Evolutionary conservation across 1,140 invertebrate genomes (phyloP).

Genomic region (Cepaea nemoralis): DNA sequence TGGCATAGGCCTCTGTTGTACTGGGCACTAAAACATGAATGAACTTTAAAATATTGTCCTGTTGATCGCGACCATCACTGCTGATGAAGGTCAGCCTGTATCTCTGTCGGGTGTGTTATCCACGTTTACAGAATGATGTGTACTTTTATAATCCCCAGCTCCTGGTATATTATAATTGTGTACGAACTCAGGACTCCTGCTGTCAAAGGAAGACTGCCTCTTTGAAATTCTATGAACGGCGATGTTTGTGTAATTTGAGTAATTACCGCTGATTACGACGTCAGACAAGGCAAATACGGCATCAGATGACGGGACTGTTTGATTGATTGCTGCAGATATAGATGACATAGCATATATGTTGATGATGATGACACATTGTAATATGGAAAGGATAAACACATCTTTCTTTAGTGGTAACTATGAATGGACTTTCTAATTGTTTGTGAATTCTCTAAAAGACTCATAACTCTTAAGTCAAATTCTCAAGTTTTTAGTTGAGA

Average conservation of each 20-base stretch:
- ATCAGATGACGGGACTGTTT: not conserved
- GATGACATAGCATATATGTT: no score
- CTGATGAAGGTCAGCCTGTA: not conserved
- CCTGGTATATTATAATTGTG: not conserved
- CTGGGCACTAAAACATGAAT: no score
- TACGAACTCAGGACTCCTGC: not conserved
- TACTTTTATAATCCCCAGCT: not conserved
- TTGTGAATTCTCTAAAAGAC: no score
- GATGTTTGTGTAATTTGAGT: not conserved
- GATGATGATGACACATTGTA: no score
- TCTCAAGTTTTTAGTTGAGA: no score
- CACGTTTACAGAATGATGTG: not conserved
- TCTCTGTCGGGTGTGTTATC: not conserved
- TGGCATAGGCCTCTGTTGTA: no score
- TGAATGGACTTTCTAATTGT: no score
- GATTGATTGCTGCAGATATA: conserved; percentile 1
- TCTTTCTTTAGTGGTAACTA: no score
- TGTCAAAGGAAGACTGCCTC: not conserved
- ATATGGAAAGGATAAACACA: no score
- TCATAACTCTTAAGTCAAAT: no score
- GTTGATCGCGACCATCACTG: not conserved
- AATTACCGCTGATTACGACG: not conserved
- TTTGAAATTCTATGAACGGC: not conserved
- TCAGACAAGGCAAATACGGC: not conserved
- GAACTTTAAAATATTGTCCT: no score